Evolutionary conservation across 2,888 invertebrate species (phyloP), one percentile per base, ranked within the genome.

Genomic region (Zonitis immaculata): DNA sequence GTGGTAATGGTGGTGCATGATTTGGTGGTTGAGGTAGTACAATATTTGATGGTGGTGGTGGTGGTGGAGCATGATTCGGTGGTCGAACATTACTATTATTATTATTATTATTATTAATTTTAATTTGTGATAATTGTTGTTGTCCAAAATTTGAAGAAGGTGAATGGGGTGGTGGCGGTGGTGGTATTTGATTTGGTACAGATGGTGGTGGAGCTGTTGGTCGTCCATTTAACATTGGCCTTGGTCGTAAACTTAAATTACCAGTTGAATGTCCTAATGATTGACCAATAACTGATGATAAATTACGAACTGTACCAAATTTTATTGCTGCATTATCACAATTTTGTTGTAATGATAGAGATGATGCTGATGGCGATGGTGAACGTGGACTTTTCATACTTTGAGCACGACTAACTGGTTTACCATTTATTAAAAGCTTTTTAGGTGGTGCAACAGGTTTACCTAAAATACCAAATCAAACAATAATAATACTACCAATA

Each of bases 351-450:
- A 32, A 32, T 32, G 35, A 35, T 35, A 35, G 16, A 1, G 81
- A 80, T 1, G 82, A 80, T 0, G 83, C 81, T 1, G 83, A 89
- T 1, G 81, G 81, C 1, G 82, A 80, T 0, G 83, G 81, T 1
- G 83, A 89, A 76, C 89, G 84, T 22, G 91, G 89, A 63, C 87
- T 81, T 73, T 89, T 82, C 89, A 92, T 89, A 73, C 91, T 91
- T 73, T 91, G 91, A 62, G 91, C 88, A 57, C 91, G 78, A 8
- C 85, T 81, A 3, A 89, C 58, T 30, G 60, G 50, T 51, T 75
- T 81, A 1, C 82, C 80, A 58, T 82, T 82, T 22, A 82, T 75
- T 47, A 79, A 74, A 11, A 84, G 73, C 56, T 84, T 85, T 73
- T 87, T 86, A 22, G 83, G 84, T 30, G 87, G 86, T 3, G 86